Evolutionary conservation across 2,797 vertebrate species (phyloP).

Genomic region (Cynodonichthys magdalenae): DNA sequence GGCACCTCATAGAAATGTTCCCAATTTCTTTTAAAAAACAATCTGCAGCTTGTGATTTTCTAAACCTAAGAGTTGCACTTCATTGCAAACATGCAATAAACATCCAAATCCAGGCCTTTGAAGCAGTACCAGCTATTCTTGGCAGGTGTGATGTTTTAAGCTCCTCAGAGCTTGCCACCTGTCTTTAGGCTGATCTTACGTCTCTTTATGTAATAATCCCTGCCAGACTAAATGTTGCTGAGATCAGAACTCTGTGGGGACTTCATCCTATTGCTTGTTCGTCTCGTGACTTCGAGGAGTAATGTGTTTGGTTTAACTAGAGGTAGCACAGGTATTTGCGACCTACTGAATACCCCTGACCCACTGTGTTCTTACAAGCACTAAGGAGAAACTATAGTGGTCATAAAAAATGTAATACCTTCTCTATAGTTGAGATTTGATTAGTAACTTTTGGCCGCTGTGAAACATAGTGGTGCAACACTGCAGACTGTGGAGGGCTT

Average conservation of each 20-base stretch:
- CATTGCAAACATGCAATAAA: not conserved
- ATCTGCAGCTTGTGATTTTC: not conserved
- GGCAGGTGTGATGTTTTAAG: not conserved
- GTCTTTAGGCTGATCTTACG: conserved; percentile 8
- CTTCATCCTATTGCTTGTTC: conserved; percentile 12
- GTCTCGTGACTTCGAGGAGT: not conserved
- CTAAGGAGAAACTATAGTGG: not conserved
- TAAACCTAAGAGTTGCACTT: not conserved
- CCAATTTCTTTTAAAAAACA: not conserved
- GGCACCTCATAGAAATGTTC: no score
- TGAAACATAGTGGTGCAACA: not conserved
- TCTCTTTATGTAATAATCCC: conserved; percentile 5
- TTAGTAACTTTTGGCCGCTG: not conserved
- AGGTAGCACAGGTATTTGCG: not conserved
- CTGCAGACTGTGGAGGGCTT: not conserved
- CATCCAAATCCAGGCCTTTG: not conserved
- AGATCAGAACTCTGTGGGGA: conserved; percentile 10
- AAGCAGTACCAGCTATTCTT: not conserved
- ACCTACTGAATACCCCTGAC: not conserved
- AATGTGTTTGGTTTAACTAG: not conserved
- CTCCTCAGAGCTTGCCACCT: conserved; percentile 10
- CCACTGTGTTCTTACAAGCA: conserved; percentile 1
- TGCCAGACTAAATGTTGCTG: conserved; percentile 11
- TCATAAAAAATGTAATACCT: not conserved
- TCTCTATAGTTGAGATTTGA: not conserved